Evolutionary conservation across 2,888 invertebrate species (phyloP), one percentile per base, ranked within the genome.

Genomic region (Pedicia rivosa): DNA sequence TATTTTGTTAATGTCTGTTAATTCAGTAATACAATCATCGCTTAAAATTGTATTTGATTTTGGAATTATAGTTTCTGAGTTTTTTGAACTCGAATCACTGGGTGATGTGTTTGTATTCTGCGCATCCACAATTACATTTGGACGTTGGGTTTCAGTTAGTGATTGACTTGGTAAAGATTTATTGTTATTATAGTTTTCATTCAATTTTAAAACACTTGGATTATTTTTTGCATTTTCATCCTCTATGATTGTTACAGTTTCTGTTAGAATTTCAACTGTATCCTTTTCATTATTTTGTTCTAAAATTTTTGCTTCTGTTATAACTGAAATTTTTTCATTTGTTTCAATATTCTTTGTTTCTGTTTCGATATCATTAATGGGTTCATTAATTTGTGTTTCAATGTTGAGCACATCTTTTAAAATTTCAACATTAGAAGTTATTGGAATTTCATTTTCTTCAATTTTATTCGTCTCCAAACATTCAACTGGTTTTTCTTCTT

Each of bases 1-100:
- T 46, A 64, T 62, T 14, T 62, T 62, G 3, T 63, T 59, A 16
- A 63, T 63, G 2, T 64, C 62, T 1, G 63, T 61, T 46, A 65
- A 60, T 15, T 15, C 17, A 17, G 25, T n/a, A 7, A 10, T 3
- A 26, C 37, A 39, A 24, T 41, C 41, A 36, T 38, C 17, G 25
- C 38, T 44, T 36, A 48, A 48, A n/a, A 45, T 42, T 37, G 41
- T 28, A 16, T 27, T 31, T 34, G 16, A 17, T 5, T 9, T 33
- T 16, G 43, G 42, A 38, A 45, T 45, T 40, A 47, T 40, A 37
- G 44, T 44, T 34, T 42, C 43, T 17, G 28, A 16, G 25, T 14
- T 35, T 10, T 39, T 39, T 5, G 12, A 26, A 30, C 27, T 32
- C 8, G 40, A 35, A 24, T 46, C 43, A 13, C 34, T 31, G 22